Evolutionary conservation across 1,140 invertebrate genomes (phyloP).

Genomic region (Drosophila tani): DNA sequence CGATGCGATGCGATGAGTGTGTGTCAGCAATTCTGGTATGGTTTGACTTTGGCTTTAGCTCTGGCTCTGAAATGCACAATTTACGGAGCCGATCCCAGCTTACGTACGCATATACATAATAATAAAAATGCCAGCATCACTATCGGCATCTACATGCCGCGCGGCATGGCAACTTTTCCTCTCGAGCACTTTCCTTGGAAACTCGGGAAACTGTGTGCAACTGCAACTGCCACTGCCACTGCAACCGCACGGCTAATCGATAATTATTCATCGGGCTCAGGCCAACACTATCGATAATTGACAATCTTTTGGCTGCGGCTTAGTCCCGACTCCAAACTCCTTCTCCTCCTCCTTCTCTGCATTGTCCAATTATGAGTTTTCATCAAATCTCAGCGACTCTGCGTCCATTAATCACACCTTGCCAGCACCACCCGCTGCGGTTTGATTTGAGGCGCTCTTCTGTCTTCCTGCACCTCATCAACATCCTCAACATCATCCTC

Average conservation of each 20-base stretch:
- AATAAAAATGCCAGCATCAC: slow-evolving; percentile 60
- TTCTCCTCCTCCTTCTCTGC: neutral
- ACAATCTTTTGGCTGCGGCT: slow-evolving; percentile 65
- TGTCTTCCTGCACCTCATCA: slow-evolving; percentile 25
- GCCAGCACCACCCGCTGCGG: slow-evolving; percentile 40
- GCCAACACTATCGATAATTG: slow-evolving; percentile 79
- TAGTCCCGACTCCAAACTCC: neutral
- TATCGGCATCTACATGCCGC: slow-evolving; percentile 37
- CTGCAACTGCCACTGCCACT: slow-evolving; percentile 19
- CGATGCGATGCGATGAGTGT: slow-evolving; percentile 10
- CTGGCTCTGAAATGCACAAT: slow-evolving; percentile 37
- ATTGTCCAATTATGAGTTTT: slow-evolving; percentile 53
- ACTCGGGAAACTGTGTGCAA: slow-evolving; percentile 15
- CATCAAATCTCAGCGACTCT: slow-evolving; percentile 18
- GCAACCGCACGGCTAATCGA: slow-evolving; percentile 68
- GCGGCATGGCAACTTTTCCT: slow-evolving; percentile 54
- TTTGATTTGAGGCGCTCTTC: slow-evolving; percentile 35
- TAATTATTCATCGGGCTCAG: slow-evolving; percentile 77
- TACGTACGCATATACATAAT: slow-evolving; percentile 62
- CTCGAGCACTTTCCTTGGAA: slow-evolving; percentile 43
- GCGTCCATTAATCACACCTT: slow-evolving; percentile 46
- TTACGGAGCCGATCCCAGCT: slow-evolving; percentile 55
- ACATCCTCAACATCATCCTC: slow-evolving; percentile 8
- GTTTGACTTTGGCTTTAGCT: slow-evolving; percentile 27
- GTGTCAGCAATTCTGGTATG: slow-evolving; percentile 55